Base-by-base conservation (phyloP, 2,797 vertebrate species). In the Podarcis siculus region DNA sequence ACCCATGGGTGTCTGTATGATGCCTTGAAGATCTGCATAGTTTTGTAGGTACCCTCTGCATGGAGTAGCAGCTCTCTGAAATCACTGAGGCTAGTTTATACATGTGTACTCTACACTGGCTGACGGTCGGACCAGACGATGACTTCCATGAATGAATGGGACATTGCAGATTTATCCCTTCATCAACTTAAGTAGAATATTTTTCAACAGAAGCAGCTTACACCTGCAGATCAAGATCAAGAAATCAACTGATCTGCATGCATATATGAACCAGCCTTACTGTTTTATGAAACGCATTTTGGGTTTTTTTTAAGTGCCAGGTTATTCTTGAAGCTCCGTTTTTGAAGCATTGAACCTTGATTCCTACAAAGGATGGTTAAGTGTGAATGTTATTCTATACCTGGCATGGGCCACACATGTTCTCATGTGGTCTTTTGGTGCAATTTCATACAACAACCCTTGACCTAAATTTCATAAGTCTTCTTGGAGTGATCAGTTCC, bases 281-380 rank as follows among this genome's bases (percentile, higher is more conserved):
- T 35, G 39, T 69, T 69, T 10, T 19, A 19, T 86, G 19, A 35
- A 67, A 79, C 35, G 6, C n/a, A 49, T 67, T 45, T 42, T 15
- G 4, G 1, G 3, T 1, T 15, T 15, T 49, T 45, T 49, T 55
- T 55, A 15, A 55, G 49, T 55, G 49, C 49, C 49, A 55, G 49
- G 49, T 55, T 55, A 55, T 55, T 49, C 27, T 88, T 69, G 73
- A 87, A 80, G 1, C 32, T 58, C 27, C 13, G 17, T 37, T 27
- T 23, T 27, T 82, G 84, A 82, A 77, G 25, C 90, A 85, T 86
- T 87, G 49, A 0, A 30, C 10, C 30, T 91, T 61, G 9, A 72
- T 88, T 83, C 32, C 37, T 89, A 42, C 79, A 85, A 89, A 75
- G 21, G 55, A 32, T 17, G 10, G 9, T 35, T 79, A 32, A 37